Base-by-base conservation (phyloP, 2,888 invertebrate genomes). In the Gisinianus flammeolus region DNA sequence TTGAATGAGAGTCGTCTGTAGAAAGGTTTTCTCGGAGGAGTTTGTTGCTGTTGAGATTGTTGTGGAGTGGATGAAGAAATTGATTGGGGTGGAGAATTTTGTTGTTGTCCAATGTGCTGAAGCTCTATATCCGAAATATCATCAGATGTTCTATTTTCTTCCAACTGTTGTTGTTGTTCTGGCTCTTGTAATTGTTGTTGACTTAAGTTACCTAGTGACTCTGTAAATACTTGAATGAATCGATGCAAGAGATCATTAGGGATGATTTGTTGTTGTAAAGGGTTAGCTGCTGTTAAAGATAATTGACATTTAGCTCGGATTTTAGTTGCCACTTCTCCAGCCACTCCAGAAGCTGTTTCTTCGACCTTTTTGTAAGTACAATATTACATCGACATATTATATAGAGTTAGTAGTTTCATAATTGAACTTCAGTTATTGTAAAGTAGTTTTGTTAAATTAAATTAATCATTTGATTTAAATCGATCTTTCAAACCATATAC, bases 1-100 rank as follows among this genome's bases (percentile, higher is more conserved):
- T 95, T 95, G 85, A 97, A 94, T 30, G 96, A 96, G 81, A 97
- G 89, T 84, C 96, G 81, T 74, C 85, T 70, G 44, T 84, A 85
- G 78, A 85, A 85, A 1, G 84, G 84, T 69, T 85, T 83, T n/a
- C 81, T 82, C 19, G 33, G 68, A 62, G 22, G 22, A 62, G 22
- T 3, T 62, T 62, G 62, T 62, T 8, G 24, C n/a, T 35, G 68
- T 35, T n/a, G n/a, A n/a, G n/a, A n/a, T n/a, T n/a, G n/a, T n/a
- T n/a, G 4, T 19, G 56, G 56, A 4, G 5, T 12, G 56, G 56
- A 22, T 19, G 56, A 56, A 44, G 52, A 12, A n/a, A n/a, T n/a
- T n/a, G 30, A 31, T 16, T 22, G 31, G 10, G 68, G 68, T 56
- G n/a, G 56, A 44, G 68, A 30, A 66, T 30, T 66, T 24, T 62